A percentile compares a stretch with the other conserved stretches of the same genome.
These are phyloP conservation scores for Diarsia brunnea DNA, from an alignment of 2,888 invertebrate genomes.

Conservation along the genomic window DNA sequence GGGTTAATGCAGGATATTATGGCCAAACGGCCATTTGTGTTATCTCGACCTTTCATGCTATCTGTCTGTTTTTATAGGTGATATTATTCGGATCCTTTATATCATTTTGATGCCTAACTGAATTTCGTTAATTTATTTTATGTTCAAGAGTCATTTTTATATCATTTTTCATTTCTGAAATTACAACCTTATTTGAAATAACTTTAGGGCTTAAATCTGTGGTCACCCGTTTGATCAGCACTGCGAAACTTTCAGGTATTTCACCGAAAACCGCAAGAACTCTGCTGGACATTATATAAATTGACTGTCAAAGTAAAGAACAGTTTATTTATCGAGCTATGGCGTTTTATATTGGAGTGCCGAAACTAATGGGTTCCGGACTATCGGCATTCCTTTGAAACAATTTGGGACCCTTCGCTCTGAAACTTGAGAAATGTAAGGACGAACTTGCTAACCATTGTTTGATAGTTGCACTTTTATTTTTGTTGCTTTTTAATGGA, in stretches of 20 bases:
- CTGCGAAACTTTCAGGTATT: constrained; percentile 51
- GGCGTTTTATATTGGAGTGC: constrained; percentile 67
- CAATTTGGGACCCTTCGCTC: constrained; percentile 67
- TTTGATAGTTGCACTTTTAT: constrained; percentile 46
- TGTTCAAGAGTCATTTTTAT: constrained; percentile 8
- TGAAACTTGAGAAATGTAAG: constrained; percentile 61
- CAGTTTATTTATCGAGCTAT: constrained; percentile 68
- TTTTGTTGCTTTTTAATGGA: constrained; percentile 30
- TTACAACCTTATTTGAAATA: constrained; percentile 19
- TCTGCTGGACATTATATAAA: constrained; percentile 66
- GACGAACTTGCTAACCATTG: constrained; percentile 54
- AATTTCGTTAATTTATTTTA: constrained; percentile 32
- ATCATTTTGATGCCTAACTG: constrained; percentile 34
- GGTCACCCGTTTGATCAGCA: constrained; percentile 31
- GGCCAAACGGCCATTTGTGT: constrained; percentile 20
- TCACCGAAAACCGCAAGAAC: constrained; percentile 52
- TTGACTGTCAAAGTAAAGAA: constrained; percentile 68
- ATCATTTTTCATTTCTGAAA: constrained; percentile 17
- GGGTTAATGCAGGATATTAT: constrained; percentile 24
- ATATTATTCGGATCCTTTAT: constrained; percentile 35
- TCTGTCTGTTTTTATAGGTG: constrained; percentile 29
- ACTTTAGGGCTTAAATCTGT: constrained; percentile 27
- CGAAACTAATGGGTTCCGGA: constrained; percentile 71
- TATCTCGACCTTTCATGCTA: constrained; percentile 35
- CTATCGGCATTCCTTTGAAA: constrained; percentile 73